These are phyloP conservation scores for Salticus scenicus DNA, from an alignment of 2,888 invertebrate species.

Conservation along the genomic window DNA sequence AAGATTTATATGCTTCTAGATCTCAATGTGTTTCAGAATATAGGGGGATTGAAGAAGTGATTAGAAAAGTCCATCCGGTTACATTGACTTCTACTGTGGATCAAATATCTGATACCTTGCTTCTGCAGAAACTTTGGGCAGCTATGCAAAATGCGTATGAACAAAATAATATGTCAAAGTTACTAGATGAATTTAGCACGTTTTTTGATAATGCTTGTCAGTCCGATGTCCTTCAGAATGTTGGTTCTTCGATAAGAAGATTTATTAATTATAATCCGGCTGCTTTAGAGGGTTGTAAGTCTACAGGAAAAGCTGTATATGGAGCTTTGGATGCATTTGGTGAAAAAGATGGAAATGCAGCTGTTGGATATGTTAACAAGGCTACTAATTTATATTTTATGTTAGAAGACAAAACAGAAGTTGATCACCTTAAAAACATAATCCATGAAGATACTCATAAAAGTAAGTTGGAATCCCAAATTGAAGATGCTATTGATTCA, in stretches of 20 bases:
- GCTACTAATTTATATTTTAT: constrained; percentile 1
- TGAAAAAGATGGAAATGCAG: not conserved
- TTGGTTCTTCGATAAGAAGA: not conserved
- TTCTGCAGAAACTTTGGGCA: constrained; percentile 24
- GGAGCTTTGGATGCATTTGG: constrained; percentile 28
- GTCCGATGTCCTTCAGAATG: not conserved
- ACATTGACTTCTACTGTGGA: constrained; percentile 18
- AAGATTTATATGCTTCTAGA: constrained; percentile 29
- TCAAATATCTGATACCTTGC: constrained; percentile 18
- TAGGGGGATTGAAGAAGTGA: constrained; percentile 28
- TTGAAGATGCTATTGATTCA: constrained; percentile 27
- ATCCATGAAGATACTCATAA: constrained; percentile 8
- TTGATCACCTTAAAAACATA: not conserved
- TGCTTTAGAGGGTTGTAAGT: constrained; percentile 38
- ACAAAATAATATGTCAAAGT: not conserved
- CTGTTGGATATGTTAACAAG: not conserved
- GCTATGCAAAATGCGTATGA: constrained; percentile 7
- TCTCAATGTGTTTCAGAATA: constrained; percentile 26
- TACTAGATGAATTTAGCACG: not conserved
- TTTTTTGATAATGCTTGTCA: constrained; percentile 17
- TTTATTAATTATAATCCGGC: constrained; percentile 43
- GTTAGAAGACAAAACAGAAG: constrained; percentile 5
- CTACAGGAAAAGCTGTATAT: constrained; percentile 31
- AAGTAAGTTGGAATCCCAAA: constrained; percentile 28
- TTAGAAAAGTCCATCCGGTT: constrained; percentile 18